phyloP scores from a whole-genome alignment of 2,797 vertebrate species.

The Gambelia wislizenii region DNA sequence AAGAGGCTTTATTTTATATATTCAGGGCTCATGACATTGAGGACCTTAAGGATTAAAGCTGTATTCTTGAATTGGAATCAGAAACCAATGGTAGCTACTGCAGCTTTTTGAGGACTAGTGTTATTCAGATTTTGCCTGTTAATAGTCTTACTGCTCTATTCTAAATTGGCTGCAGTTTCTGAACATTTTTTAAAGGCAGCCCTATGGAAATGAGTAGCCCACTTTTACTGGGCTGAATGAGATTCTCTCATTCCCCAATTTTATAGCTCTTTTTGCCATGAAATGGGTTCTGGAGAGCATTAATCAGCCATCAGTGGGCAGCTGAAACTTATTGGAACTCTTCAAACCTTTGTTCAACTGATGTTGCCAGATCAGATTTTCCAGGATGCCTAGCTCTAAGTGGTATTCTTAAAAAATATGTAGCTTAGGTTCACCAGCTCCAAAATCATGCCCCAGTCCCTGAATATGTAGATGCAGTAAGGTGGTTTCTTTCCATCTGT shows the following conservation, averaged over 20 bases:
- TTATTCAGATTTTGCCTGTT: background rate
- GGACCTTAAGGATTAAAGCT: background rate
- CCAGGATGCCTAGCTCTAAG: background rate
- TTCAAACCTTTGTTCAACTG: background rate
- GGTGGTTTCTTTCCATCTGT: too few species aligned
- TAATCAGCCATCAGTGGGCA: background rate
- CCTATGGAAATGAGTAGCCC: background rate
- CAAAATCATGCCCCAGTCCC: too few species aligned
- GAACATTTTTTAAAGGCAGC: background rate
- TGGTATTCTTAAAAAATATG: background rate
- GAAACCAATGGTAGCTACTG: background rate
- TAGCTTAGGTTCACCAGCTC: too few species aligned
- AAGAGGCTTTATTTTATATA: background rate
- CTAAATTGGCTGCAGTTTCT: background rate
- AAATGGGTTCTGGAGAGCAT: background rate
- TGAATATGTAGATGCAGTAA: too few species aligned
- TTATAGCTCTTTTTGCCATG: background rate
- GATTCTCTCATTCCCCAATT: too few species aligned
- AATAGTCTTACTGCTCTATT: background rate
- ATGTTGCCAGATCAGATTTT: background rate
- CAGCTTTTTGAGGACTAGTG: too few species aligned
- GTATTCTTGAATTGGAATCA: background rate
- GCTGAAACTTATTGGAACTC: background rate
- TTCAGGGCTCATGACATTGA: background rate
- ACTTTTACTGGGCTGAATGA: too few species aligned